Conservation (phyloP, 1,140 invertebrate species). For the Brachionus angularis region DNA sequence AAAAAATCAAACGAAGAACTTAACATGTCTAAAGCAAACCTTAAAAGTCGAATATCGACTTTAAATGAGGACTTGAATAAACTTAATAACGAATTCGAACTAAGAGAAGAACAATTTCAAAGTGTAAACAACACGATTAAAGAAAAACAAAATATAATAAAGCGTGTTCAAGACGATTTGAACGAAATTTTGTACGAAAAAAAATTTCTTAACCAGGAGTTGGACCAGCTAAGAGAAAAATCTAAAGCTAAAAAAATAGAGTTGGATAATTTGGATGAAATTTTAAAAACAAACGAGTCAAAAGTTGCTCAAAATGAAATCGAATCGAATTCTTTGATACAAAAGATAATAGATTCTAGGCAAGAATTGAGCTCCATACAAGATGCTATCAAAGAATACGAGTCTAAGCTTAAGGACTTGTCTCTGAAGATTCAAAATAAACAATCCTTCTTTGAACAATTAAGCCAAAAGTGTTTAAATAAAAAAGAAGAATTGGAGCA, state of each 20-base stretch:
- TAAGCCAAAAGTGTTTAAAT: conserved; percentile 19
- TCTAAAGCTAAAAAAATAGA: conserved; percentile 22
- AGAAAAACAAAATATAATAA: not conserved
- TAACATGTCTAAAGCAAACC: not conserved
- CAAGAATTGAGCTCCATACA: not conserved
- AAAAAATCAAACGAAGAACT: conserved; percentile 23
- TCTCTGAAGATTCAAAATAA: conserved; percentile 16
- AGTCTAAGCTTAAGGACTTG: conserved; percentile 21
- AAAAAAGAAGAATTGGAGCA: conserved; percentile 28
- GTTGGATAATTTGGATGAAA: conserved; percentile 17
- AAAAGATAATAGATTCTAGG: not conserved
- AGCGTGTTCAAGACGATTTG: conserved; percentile 8
- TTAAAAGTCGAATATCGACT: not conserved
- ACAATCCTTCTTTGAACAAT: conserved; percentile 4
- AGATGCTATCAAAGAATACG: conserved; percentile 11
- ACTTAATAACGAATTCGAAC: conserved; percentile 6
- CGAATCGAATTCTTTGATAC: not conserved
- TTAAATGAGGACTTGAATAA: not conserved
- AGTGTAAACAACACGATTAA: not conserved
- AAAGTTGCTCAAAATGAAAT: not conserved
- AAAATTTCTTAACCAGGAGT: not conserved
- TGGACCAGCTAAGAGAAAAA: conserved; percentile 13
- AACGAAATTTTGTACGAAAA: conserved; percentile 17
- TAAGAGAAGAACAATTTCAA: not conserved
- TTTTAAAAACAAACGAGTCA: not conserved